Evolutionary conservation across 1,140 invertebrate genomes (phyloP), one percentile per base, ranked within the genome.

Genomic region (Aphelenchoides avenae): DNA sequence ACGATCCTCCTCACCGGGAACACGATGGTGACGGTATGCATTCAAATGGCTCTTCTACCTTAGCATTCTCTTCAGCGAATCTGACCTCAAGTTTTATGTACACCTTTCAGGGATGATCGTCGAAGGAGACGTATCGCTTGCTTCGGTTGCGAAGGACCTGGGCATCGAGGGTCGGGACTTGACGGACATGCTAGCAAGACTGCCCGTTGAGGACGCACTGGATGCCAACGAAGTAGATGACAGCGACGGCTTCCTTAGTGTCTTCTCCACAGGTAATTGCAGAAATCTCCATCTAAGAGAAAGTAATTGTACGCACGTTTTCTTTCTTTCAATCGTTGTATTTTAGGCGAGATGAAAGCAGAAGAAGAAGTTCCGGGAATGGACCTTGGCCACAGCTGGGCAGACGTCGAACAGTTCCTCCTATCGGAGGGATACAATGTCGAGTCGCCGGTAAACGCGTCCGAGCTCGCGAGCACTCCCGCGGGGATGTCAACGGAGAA

Each of bases 51-150:
- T n/a, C n/a, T n/a, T n/a, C n/a, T n/a, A n/a, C n/a, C n/a, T n/a
- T n/a, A n/a, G n/a, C n/a, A n/a, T n/a, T n/a, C n/a, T n/a, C n/a
- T n/a, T n/a, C n/a, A n/a, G n/a, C n/a, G n/a, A n/a, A n/a, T n/a
- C n/a, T n/a, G n/a, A n/a, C n/a, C n/a, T n/a, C n/a, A n/a, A n/a
- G n/a, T n/a, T n/a, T n/a, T n/a, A n/a, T n/a, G n/a, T n/a, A n/a
- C n/a, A n/a, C n/a, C n/a, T n/a, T n/a, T n/a, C n/a, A n/a, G n/a
- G n/a, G n/a, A n/a, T n/a, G n/a, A n/a, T n/a, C n/a, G n/a, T n/a
- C n/a, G n/a, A n/a, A n/a, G n/a, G n/a, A n/a, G 59, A 62, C 24
- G 61, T 62, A n/a, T 62, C 60, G 18, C 18, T 62, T 24, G 59
- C 59, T 20, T 62, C 59, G 20, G 59, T 62, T 18, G 59, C 59